These are phyloP conservation scores for Polylopha cassiicola DNA, from an alignment of 2,888 invertebrate genomes.

Conservation along the genomic window DNA sequence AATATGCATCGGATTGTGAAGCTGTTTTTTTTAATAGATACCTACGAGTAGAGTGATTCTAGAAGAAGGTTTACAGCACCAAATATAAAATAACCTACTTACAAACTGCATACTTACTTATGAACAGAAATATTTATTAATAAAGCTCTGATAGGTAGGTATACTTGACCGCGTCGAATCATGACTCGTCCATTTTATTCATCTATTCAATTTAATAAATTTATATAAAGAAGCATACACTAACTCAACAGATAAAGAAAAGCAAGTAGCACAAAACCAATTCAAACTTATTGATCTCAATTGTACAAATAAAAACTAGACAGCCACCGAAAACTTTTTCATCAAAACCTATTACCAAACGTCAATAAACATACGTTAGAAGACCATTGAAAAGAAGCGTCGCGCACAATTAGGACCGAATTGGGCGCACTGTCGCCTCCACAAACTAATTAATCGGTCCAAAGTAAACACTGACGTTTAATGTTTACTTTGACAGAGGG, in stretches of 20 bases:
- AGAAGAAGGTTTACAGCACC: no score
- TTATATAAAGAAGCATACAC: no score
- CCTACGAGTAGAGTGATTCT: no score
- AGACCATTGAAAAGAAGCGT: conserved; percentile 35
- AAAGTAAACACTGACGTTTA: conserved; percentile 64
- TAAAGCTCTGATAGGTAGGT: no score
- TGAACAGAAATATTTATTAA: no score
- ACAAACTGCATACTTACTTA: no score
- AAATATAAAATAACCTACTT: no score
- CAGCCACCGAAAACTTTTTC: conserved; percentile 5
- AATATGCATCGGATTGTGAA: no score
- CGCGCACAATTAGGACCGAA: conserved; percentile 39
- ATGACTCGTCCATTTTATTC: no score
- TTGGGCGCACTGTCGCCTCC: conserved; percentile 37
- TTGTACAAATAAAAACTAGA: conserved; percentile 6
- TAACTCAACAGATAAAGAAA: conserved; percentile 6
- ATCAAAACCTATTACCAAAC: conserved; percentile 28
- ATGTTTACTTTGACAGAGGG: conserved; percentile 63
- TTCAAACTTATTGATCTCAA: conserved; percentile 8
- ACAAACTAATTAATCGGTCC: conserved; percentile 57
- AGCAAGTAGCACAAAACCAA: conserved; percentile 3
- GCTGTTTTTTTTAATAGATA: no score
- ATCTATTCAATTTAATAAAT: no score
- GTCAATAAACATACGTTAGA: conserved; percentile 42
- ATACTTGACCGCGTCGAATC: no score